Evolutionary conservation across 2,113 vertebrate species (phyloP), one percentile per base, ranked within the genome.

Genomic region (Embiotoca jacksoni): DNA sequence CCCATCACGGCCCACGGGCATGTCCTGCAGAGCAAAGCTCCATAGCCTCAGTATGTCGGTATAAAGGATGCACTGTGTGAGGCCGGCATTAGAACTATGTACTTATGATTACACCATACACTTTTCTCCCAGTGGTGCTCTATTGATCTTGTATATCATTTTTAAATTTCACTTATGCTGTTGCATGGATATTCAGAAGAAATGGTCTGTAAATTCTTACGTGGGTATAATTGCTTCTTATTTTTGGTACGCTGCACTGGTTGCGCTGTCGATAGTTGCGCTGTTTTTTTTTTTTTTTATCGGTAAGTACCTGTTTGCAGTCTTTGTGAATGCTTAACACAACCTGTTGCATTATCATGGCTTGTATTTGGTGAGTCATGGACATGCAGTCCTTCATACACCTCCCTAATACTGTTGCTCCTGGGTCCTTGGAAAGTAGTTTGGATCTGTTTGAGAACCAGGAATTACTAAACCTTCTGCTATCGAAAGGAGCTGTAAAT

Each of bases 11-110:
- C 50, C 80, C 62, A 23, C 9, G 3, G 83, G 82, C 73, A 35
- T 31, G 16, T 23, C 60, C 44, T 64, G 71, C 47, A 68, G 52
- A 31, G 73, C 46, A 50, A 39, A 55, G 58, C 46, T 50, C n/a
- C 49, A 16, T 65, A 33, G n/a, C 33, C 9, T 81, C 36, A 15
- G n/a, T 37, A 30, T 65, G 78, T 44, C 52, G 49, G 64, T 50
- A 67, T 66, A 59, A 78, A 65, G 9, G 10, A 78, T 64, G 16
- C 31, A 52, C 49, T 78, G 31, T 50, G 74, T 72, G 33, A 65
- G 10, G 3, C 55, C 10, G 44, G 15, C n/a, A 41, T 56, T 56
- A 15, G 57, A n/a, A 50, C 7, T 8, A 30, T 50, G 13, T 58
- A 3, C 49, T 62, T 67, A 46, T 31, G 49, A 72, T 64, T 61